Evolutionary conservation across 2,888 invertebrate genomes (phyloP), one percentile per base, ranked within the genome.

Genomic region (Drosophila subsilvestris): DNA sequence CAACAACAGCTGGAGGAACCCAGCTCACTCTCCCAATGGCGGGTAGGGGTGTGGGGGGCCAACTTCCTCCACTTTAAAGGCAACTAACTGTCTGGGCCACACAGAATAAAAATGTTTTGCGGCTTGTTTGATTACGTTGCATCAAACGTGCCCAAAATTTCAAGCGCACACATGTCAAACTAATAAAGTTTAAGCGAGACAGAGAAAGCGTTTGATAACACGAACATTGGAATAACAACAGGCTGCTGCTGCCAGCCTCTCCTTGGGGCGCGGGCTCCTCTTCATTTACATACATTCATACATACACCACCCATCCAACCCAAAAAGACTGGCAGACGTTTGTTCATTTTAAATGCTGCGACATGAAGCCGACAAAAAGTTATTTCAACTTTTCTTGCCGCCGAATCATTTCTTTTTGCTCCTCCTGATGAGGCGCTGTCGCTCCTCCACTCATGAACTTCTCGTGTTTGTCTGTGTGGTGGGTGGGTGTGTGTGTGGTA

Each of bases 131-230:
- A 74, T 80, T 74, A 71, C 63, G 61, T 78, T 71, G 49, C 68
- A 74, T 86, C 80, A 86, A 78, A 84, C 81, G 84, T 82, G 87
- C 81, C 76, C 68, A 54, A 80, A 80, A 82, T 82, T 65, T 71
- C 61, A 84, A 82, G 70, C 70, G 58, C 84, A 61, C 63, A 75
- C 82, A 76, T 81, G 79, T 70, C 85, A 72, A 75, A 71, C 75
- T 78, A 80, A 80, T 80, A 84, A 81, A 63, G 63, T 70, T 76
- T 54, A 71, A 81, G 67, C 59, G 58, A 74, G 80, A 63, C 37
- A 37, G 14, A n/a, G 37, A 37, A 37, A 37, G 47, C 75, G 53
- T 67, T 75, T 60, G 80, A 73, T 61, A 70, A 68, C 60, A 62
- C 65, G 42, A 53, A 47, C 56, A 57, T 49, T 62, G 27, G 37